Evolutionary conservation across 2,888 invertebrate genomes (phyloP).

Genomic region (Hipparchia sbordonii): DNA sequence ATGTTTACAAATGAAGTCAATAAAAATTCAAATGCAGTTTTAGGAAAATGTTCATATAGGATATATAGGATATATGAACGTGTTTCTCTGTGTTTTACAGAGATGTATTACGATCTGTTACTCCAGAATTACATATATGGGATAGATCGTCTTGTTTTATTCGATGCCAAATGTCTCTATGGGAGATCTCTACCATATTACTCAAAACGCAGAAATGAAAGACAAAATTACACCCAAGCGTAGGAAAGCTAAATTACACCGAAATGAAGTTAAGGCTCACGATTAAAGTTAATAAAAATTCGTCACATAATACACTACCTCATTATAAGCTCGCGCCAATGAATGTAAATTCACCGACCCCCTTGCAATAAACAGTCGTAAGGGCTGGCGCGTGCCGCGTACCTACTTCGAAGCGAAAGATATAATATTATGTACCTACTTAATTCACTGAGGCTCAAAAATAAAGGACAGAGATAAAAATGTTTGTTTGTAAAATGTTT

Average conservation of each 20-base stretch:
- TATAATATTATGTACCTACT: no score
- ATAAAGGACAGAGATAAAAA: no score
- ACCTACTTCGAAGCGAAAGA: conserved; percentile 3
- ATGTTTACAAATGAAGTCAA: no score
- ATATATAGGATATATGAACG: no score
- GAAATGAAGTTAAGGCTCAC: neutral
- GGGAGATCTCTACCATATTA: neutral
- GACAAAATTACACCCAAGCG: neutral
- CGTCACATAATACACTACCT: conserved; percentile 40
- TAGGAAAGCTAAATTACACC: neutral
- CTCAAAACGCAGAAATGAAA: neutral
- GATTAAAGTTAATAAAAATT: conserved; percentile 23
- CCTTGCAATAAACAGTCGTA: conserved; percentile 43
- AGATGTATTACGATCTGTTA: no score
- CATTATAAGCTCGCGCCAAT: conserved; percentile 46
- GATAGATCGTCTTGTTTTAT: no score
- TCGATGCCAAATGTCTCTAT: no score
- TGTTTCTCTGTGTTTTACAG: no score
- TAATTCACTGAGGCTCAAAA: neutral
- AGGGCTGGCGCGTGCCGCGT: conserved; percentile 23
- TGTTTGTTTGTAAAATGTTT: no score
- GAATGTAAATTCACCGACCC: conserved; percentile 46
- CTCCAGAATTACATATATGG: no score
- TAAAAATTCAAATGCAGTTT: no score
- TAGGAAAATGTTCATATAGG: no score